These are phyloP conservation scores for Musca vetustissima DNA, from an alignment of 1,140 invertebrate genomes.

Conservation along the genomic window DNA sequence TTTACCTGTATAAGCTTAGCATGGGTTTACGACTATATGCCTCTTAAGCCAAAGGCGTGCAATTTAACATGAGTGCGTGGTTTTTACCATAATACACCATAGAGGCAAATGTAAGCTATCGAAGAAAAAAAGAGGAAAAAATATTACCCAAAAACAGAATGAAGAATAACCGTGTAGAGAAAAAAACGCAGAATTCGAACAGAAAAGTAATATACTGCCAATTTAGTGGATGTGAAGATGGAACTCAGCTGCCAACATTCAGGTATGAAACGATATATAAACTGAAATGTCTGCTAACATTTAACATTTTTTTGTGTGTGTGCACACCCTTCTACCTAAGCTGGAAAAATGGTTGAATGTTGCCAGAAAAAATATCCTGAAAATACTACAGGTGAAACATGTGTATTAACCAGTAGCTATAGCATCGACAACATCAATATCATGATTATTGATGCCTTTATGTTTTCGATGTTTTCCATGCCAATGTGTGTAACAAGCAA, in stretches of 20 bases:
- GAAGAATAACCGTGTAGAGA: background rate
- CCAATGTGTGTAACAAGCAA: too few relatives aligned
- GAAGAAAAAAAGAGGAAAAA: background rate
- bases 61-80: constrained; percentile 20
- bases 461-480: too few relatives aligned
- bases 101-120: background rate
- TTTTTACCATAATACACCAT: background rate
- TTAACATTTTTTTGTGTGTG: too few relatives aligned
- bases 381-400: too few relatives aligned
- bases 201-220: constrained; percentile 11
- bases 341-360: too few relatives aligned
- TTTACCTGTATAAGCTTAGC: background rate
- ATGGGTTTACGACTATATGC: constrained; percentile 16
- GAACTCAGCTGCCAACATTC: constrained; percentile 4
- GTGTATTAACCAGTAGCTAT: too few relatives aligned
- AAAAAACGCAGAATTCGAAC: background rate
- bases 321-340: too few relatives aligned
- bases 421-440: too few relatives aligned
- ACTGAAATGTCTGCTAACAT: too few relatives aligned
- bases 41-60: constrained; percentile 17
- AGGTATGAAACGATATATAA: too few relatives aligned
- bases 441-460: too few relatives aligned
- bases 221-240: background rate
- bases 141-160: background rate
- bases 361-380: too few relatives aligned